Evolutionary conservation across 1,140 invertebrate genomes (phyloP), one percentile per base, ranked within the genome.

Genomic region (Zaprionus africanus): DNA sequence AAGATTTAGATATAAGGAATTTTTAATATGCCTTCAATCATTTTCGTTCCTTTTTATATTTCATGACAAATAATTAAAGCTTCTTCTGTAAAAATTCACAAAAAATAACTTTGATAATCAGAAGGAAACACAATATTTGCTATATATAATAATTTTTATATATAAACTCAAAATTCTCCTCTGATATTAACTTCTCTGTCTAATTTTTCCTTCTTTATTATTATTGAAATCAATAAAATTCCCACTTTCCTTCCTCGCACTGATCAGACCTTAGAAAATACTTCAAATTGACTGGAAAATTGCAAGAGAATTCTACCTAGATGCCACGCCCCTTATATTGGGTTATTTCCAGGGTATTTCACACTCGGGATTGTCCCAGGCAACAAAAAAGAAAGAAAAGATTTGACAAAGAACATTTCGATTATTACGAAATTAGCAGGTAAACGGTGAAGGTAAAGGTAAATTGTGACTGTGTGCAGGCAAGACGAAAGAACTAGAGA

Each of bases 401-500:
- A 46, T 17, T 46, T 46, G 41, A n/a, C 41, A 46, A 46, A 46
- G 41, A 46, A 46, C 41, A 15, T 11, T 51, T 51, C 46, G 46
- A 51, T 51, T 51, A 51, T 51, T 11, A 51, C 11, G 46, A 24
- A 51, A 51, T 51, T 51, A 51, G 46, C 46, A 51, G 46, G 46
- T 51, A 51, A 51, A 51, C 46, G 19, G 11, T 11, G 31, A 34
- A 34, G 9, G 31, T 34, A 3, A 34, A 34, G 31, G 31, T 24
- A 22, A 51, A 49, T 19, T 17, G 41, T 9, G 41, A 17, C n/a
- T 46, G n/a, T 17, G n/a, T 46, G n/a, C 13, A 41, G 38, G 15
- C 38, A 41, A n/a, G 38, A n/a, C 41, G 41, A 9, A 5, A 9
- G n/a, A 46, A 7, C 6, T 9, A 11, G 46, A 24, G 19, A 24